Percentiles rank a stretch among this genome's conserved stretches.
Conservation (phyloP, 2,113 vertebrate genomes). For the Tichodroma muraria region DNA sequence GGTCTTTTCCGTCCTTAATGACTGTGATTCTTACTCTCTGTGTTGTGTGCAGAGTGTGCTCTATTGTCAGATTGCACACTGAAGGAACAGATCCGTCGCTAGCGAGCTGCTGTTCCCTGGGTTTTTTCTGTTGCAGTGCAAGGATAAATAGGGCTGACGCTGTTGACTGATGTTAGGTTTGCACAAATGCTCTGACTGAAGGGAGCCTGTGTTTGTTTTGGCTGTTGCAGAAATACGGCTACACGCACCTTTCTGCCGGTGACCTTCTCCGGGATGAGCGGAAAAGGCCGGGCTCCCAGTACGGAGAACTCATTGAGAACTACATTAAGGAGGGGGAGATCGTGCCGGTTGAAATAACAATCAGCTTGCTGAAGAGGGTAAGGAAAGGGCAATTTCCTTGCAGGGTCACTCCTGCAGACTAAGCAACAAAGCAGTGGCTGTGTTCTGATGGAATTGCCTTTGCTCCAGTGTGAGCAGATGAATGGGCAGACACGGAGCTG, state of each 20-base stretch:
- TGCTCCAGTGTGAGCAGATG: background rate
- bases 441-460: background rate
- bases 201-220: background rate
- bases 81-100: background rate
- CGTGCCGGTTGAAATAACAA: conserved; percentile 95
- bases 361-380: conserved; percentile 90
- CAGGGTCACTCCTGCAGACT: background rate
- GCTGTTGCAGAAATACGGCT: conserved; percentile 81
- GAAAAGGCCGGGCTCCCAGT: conserved; percentile 83
- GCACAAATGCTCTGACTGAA: background rate
- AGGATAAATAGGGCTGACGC: background rate
- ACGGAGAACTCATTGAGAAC: conserved; percentile 87
- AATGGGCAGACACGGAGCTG: background rate
- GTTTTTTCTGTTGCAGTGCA: background rate
- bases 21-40: background rate
- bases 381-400: background rate
- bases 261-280: conserved; percentile 92
- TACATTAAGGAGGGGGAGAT: conserved; percentile 94
- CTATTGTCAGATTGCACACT: background rate
- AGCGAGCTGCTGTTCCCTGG: background rate
- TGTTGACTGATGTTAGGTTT: background rate
- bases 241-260: conserved; percentile 93
- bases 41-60: background rate
- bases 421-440: background rate
- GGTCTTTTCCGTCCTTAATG: background rate